These are phyloP conservation scores for Cheirogaleus medius DNA, from an alignment of 2,113 vertebrate genomes.

Conservation along the genomic window DNA sequence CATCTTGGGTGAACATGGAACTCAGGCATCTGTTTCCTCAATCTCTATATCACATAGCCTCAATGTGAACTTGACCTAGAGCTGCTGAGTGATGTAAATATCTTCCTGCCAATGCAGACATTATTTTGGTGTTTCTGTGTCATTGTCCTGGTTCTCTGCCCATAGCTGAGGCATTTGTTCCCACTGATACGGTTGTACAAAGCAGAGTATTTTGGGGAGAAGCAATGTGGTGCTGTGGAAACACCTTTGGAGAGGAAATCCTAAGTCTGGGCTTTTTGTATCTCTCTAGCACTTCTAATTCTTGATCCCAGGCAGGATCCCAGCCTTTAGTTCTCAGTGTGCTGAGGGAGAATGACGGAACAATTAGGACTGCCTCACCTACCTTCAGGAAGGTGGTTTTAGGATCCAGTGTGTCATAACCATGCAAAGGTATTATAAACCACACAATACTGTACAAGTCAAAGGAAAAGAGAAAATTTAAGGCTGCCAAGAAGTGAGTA, in stretches of 20 bases:
- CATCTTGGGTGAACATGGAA: neutral
- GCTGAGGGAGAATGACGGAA: neutral
- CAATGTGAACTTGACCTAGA: neutral
- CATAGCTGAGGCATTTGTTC: neutral
- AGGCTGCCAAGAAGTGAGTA: neutral
- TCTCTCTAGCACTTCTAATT: neutral
- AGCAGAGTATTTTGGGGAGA: neutral
- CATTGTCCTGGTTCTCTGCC: neutral
- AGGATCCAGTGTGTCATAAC: neutral
- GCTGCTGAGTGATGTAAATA: neutral
- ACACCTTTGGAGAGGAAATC: neutral
- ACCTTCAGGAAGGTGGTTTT: neutral
- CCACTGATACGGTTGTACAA: neutral
- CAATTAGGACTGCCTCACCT: neutral
- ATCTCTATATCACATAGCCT: neutral
- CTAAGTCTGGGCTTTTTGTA: neutral
- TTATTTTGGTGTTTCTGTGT: neutral
- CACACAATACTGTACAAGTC: neutral
- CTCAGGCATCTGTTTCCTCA: neutral
- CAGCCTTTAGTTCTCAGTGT: neutral
- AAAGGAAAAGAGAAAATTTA: neutral
- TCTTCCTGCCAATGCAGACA: neutral
- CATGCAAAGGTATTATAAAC: neutral
- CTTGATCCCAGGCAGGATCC: neutral
- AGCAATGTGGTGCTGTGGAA: neutral